Base-by-base conservation (phyloP, 2,113 vertebrate species). In the Myrmecobius fasciatus region DNA sequence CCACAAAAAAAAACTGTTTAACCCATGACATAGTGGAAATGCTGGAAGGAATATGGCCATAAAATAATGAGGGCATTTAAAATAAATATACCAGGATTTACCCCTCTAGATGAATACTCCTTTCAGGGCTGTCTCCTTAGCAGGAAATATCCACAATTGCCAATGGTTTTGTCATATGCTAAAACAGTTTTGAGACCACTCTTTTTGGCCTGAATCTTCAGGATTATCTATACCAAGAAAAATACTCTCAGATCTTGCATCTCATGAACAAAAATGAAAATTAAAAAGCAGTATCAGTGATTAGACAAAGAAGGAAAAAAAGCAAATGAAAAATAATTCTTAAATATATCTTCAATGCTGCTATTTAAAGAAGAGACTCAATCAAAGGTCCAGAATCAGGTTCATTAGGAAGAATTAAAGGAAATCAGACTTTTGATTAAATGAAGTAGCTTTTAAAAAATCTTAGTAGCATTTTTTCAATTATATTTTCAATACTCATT, bases 261-360 rank as follows among this genome's bases (percentile, higher is more conserved):
- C 28, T 75, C 17, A 6, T n/a, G 60, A 75, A 75, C 67, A 83
- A 43, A n/a, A 83, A 20, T 20, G 56, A 14, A 75, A 75, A n/a
- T n/a, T n/a, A n/a, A n/a, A n/a, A n/a, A n/a, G 46, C 8, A 43
- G 6, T 22, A 83, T 83, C n/a, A 24, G 17, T 43, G 17, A 43
- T 92, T 47, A 92, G 51, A 24, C 14, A 90, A 94, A 94, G 52
- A 25, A 83, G 36, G 36, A 94, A 92, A 93, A 53, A 88, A 48
- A 49, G 94, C 92, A 54, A 83, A 90, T 60, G 14, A 52, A 46
- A 91, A 92, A 90, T 89, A 36, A 17, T 92, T 96, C 94, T 36
- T 31, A 94, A 94, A 93, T 92, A 91, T 93, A 92, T 75, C 28
- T 89, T 92, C 31, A 95, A 88, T 94, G 93, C 47, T 93, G 56